A percentile compares a stretch with the other conserved stretches of the same genome.
Evolutionary conservation across 2,888 invertebrate genomes (phyloP).

Genomic region (Hirtodrosophila duncani): DNA sequence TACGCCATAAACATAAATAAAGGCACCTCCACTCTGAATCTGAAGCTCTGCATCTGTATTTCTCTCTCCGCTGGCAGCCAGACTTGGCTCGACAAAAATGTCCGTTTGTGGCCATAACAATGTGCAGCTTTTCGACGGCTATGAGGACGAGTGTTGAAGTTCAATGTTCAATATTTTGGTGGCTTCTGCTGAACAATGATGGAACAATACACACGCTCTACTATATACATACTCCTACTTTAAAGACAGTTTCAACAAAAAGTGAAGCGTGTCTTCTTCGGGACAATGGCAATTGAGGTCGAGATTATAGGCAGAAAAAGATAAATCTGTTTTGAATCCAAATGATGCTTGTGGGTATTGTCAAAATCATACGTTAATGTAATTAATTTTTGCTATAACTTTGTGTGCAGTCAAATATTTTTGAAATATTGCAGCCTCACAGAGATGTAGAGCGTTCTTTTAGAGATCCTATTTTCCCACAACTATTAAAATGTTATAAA

Average conservation of each 20-base stretch:
- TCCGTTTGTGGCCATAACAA: conserved; percentile 29
- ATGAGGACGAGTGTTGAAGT: not conserved
- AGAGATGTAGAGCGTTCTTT: no score
- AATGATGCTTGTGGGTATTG: not conserved
- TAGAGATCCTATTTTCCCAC: no score
- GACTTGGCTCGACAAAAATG: conserved; percentile 42
- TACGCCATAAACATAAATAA: conserved; percentile 75
- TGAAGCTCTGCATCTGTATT: not conserved
- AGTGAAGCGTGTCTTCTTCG: no score
- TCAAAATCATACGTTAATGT: no score
- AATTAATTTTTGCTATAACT: not conserved
- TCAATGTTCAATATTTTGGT: conserved; percentile 38
- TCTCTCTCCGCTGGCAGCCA: conserved; percentile 1
- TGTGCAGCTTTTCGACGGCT: conserved; percentile 7
- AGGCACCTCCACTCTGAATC: conserved; percentile 68
- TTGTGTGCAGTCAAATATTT: no score
- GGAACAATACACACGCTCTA: conserved; percentile 30
- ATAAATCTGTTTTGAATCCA: not conserved
- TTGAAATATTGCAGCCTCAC: no score
- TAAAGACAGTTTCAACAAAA: no score
- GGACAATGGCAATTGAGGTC: not conserved
- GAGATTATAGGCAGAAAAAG: not conserved
- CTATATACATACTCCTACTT: not conserved
- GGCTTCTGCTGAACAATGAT: conserved; percentile 27
- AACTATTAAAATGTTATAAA: no score